Evolutionary conservation across 2,113 vertebrate genomes (phyloP).

Genomic region (Petrocephalus zakoni): DNA sequence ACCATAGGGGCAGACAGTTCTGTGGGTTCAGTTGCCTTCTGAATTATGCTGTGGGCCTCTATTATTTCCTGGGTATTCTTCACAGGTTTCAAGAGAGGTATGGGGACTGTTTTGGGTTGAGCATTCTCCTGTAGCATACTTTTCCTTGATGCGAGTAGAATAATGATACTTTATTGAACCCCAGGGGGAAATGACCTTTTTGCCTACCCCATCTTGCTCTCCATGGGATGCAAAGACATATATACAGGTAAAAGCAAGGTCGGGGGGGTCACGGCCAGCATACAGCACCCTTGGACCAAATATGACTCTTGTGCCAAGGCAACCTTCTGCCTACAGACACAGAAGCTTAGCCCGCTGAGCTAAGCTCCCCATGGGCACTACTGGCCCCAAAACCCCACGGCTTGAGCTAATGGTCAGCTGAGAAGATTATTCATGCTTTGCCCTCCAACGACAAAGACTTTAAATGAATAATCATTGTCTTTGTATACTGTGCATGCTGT

Average conservation of each 20-base stretch:
- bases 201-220: neutral
- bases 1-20: neutral
- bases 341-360: neutral
- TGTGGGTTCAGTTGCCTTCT: neutral
- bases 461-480: conserved; percentile 1
- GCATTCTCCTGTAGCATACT: neutral
- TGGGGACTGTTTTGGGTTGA: neutral
- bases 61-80: neutral
- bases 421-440: conserved; percentile 3
- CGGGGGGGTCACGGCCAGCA: neutral
- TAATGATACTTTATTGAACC: neutral
- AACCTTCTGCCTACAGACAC: neutral
- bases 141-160: neutral
- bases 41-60: neutral
- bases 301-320: neutral
- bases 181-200: neutral
- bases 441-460: neutral
- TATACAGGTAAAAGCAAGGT: neutral
- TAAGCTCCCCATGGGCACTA: neutral
- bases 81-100: neutral
- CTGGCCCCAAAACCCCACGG: neutral
- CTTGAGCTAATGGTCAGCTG: neutral
- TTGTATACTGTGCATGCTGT: neutral
- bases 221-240: neutral
- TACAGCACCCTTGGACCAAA: neutral